Base-by-base conservation (phyloP, 1,140 invertebrate genomes). In the Orchesella cincta region DNA sequence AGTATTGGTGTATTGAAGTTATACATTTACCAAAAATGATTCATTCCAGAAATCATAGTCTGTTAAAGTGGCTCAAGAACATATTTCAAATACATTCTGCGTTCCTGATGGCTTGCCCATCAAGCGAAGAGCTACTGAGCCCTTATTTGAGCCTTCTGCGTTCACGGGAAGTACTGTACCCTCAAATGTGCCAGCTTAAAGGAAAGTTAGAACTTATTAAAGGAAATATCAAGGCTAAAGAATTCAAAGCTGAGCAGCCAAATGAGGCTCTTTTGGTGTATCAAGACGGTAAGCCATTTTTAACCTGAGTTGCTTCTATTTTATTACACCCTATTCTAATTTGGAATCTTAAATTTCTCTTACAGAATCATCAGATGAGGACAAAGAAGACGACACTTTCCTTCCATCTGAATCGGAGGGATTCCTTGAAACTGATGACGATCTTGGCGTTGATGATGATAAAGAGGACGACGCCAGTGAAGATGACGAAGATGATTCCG, bases 101-200 rank as follows among this genome's bases (percentile, higher is more conserved):
- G 74, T 87, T 91, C 72, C 81, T 92, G 23, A 86, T 91, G 72
- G 87, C 88, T 0, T 88, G 89, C 84, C 87, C 89, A 16, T 85
- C 88, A 54, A 82, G 88, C 33, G 83, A 84, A 1, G 87, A 88
- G n/a, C 76, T 88, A 29, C 84, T 92, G 46, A 85, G 86, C 36
- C 87, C 90, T 3, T 87, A 89, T 64, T 84, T 91, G 57, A 88
- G 87, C 67, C 86, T 88, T n/a, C 88, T 91, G 28, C 88, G 90
- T 79, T 87, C 87, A 28, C 86, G 90, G 77, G 83, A 89, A 76
- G 83, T 82, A 8, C 84, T 89, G 28, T 83, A 90, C 29, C 84
- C 87, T 5, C 87, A 89, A 74, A 81, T 90, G 72, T 87, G 85
- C 16, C 87, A 86, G 83, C 85, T 91, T 64, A 85, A 85, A 79